A percentile compares a stretch with the other conserved stretches of the same genome.
Evolutionary conservation across 2,797 vertebrate species (phyloP).

Genomic region (Garrulus glandarius): DNA sequence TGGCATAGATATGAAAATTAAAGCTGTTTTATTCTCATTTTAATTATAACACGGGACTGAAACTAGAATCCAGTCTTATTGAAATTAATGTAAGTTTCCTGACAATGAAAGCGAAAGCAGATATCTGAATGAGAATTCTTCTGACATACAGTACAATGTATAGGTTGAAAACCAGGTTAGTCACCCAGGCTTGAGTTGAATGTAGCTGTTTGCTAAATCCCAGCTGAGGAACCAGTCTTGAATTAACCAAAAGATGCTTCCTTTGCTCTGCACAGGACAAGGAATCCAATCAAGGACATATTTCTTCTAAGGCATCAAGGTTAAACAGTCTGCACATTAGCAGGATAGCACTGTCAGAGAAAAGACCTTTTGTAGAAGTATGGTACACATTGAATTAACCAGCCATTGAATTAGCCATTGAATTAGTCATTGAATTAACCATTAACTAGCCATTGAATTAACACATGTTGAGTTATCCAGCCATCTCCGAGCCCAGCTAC

Average conservation of each 20-base stretch:
- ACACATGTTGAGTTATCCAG: neutral
- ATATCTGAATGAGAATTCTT: conserved; percentile 36
- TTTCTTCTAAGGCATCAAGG: neutral
- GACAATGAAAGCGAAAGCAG: neutral
- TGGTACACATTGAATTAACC: neutral
- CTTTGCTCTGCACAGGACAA: neutral
- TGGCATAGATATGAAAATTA: conserved; percentile 38
- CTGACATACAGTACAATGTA: neutral
- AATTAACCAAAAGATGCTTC: neutral
- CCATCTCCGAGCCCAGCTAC: neutral
- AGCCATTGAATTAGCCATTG: neutral
- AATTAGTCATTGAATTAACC: neutral
- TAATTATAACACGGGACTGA: conserved; percentile 42
- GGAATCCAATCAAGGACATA: neutral
- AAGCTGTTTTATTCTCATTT: conserved; percentile 53
- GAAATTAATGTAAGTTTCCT: neutral
- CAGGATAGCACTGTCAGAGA: neutral
- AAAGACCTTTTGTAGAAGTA: neutral
- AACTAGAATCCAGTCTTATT: neutral
- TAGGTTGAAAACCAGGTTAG: neutral
- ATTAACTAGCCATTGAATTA: neutral
- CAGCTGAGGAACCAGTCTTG: neutral
- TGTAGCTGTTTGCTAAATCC: neutral
- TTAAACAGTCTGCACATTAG: neutral
- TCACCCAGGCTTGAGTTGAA: neutral